A percentile compares a stretch with the other conserved stretches of the same genome.
phyloP scores from a whole-genome alignment of 2,113 vertebrate genomes.

The Calidris pugnax region DNA sequence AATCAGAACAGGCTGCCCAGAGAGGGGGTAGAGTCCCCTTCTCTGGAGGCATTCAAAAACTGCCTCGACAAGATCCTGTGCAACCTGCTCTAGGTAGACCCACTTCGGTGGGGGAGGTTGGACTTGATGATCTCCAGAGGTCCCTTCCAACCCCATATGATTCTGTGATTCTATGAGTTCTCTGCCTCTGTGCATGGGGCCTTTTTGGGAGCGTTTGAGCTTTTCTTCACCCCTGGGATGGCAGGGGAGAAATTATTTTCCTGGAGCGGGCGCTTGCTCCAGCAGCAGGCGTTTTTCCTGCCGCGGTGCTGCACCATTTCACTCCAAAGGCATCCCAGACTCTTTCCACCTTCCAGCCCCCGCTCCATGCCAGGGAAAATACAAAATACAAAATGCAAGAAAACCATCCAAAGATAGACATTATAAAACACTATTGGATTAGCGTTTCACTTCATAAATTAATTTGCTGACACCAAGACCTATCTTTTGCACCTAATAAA shows the following conservation, averaged over 20 bases:
- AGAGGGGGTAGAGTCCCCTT: too few relatives aligned
- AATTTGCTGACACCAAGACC: neutral
- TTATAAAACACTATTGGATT: neutral
- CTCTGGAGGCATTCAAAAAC: too few relatives aligned
- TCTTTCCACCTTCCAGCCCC: neutral
- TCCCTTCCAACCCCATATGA: too few relatives aligned
- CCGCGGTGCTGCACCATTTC: neutral
- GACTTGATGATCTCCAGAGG: too few relatives aligned
- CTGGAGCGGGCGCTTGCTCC: neutral
- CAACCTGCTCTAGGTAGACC: too few relatives aligned
- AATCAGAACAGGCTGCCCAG: too few relatives aligned
- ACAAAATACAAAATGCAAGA: neutral
- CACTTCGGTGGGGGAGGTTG: too few relatives aligned
- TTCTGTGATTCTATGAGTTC: too few relatives aligned
- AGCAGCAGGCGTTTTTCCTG: neutral
- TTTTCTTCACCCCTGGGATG: neutral
- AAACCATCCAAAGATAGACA: neutral
- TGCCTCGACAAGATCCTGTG: too few relatives aligned
- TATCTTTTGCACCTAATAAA: neutral
- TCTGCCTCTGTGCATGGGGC: neutral
- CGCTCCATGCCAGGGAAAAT: constrained; percentile 14
- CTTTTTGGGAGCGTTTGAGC: neutral
- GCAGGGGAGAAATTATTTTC: neutral
- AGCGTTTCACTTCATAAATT: constrained; percentile 3
- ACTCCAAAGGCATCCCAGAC: constrained; percentile 3